Conservation (phyloP, 1,140 invertebrate species). For the Trichomalopsis sarcophagae region DNA sequence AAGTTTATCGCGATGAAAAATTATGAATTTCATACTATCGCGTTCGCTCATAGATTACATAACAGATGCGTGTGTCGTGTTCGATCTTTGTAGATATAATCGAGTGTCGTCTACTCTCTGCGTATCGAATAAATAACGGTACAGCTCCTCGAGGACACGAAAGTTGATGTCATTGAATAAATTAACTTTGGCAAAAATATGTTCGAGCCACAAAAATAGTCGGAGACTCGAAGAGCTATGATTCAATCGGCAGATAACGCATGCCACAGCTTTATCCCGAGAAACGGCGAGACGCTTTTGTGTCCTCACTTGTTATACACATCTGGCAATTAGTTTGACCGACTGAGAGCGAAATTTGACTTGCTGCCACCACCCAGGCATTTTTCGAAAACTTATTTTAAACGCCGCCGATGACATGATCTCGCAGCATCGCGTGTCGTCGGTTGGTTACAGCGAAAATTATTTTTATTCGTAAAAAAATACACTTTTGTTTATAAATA, state of each 20-base stretch:
- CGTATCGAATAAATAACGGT: not conserved
- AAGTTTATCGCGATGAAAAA: not conserved
- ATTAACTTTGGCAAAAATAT: not conserved
- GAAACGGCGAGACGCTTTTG: not conserved
- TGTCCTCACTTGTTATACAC: not conserved
- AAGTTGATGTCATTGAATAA: not conserved
- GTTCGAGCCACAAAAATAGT: not conserved
- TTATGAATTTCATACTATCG: not conserved
- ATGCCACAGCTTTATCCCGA: not conserved
- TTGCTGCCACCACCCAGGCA: too few species aligned
- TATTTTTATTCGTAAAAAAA: not conserved
- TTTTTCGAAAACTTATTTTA: too few species aligned
- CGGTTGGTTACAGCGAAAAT: not conserved
- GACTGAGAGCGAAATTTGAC: not conserved
- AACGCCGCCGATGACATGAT: too few species aligned
- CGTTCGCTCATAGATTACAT: not conserved
- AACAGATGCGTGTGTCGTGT: not conserved
- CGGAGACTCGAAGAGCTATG: not conserved
- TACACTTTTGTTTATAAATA: too few species aligned
- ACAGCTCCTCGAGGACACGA: not conserved
- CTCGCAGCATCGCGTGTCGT: too few species aligned
- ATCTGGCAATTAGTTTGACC: not conserved
- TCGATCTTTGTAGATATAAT: not conserved
- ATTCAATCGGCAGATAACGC: not conserved
- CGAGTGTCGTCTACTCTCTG: too few species aligned